These are phyloP conservation scores for Turdus rufiventris DNA, from an alignment of 2,113 vertebrate genomes.

Conservation along the genomic window DNA sequence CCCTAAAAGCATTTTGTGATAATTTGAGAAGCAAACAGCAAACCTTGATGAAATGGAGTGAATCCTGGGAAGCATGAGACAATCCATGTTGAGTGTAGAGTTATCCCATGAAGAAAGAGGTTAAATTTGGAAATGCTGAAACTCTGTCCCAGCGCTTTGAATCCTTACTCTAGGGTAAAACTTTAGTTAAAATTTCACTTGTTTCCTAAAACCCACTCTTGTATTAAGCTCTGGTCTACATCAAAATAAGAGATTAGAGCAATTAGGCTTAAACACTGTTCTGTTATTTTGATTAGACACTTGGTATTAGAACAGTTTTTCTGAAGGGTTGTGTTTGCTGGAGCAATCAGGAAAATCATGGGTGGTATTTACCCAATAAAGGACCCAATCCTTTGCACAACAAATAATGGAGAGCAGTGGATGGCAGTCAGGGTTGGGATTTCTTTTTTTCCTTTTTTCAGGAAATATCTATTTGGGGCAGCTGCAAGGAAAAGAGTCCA, in stretches of 20 bases:
- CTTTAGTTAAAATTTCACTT: not conserved
- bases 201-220: not conserved
- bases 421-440: not conserved
- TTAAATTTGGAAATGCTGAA: not conserved
- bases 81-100: not conserved
- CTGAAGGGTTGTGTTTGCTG: not conserved
- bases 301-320: not conserved
- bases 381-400: not conserved
- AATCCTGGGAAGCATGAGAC: not conserved
- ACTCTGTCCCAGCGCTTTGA: not conserved
- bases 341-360: fast-evolving
- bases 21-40: not conserved
- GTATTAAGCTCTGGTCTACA: not conserved
- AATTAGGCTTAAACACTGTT: not conserved
- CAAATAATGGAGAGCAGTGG: not conserved
- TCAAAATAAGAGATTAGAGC: not conserved
- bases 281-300: not conserved
- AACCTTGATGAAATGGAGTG: not conserved
- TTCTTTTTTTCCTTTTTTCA: not conserved
- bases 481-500: not conserved
- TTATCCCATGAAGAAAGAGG: not conserved
- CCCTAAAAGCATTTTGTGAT: not conserved
- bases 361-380: not conserved
- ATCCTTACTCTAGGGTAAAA: not conserved
- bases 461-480: not conserved